Base-by-base conservation (phyloP, 1,140 invertebrate genomes). In the Tribolium castaneum region DNA sequence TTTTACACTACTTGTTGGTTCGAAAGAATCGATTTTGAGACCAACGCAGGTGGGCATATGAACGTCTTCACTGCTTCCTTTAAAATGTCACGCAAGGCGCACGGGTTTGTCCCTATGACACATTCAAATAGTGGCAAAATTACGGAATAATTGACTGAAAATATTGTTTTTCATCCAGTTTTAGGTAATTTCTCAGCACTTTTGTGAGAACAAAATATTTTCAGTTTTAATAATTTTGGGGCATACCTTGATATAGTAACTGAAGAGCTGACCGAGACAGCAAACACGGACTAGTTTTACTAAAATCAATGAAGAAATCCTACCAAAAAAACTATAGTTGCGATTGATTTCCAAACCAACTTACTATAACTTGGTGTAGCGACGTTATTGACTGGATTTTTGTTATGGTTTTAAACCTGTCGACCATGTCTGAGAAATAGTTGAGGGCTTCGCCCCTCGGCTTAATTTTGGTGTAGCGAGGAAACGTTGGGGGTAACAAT, bases 251-350 rank as follows among this genome's bases (percentile, higher is more conserved):
- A 85, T 96, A 96, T 19, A 96, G 86, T 52, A 96, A 90, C 87
- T 98, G 97, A 16, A 98, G 86, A 62, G 98, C 92, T 25, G 97
- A 98, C 78, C 97, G 90, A 0, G 97, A 98, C n/a, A 99, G 89
- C 76, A 99, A 96, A 88, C 97, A 99, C 0, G 97, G 96, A 74
- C 93, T 92, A 84, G 94, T 93, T 25, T 92, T 91, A 84, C 95
- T 96, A 85, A 98, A 98, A 84, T 98, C 95, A 84, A 96, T 93
- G 86, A 98, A 97, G 85, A 98, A 96, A 86, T 98, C 97, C 95
- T 97, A 84, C 52, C 91, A 89, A 72, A 73, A 82, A 70, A 70
- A 12, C 25, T 30, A 30, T 30, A 30, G 25, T 30, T 4, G 25
- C 1, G 6, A 6, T 30, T 30, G 25, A 4, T 30, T 30, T 62